Percentiles rank a stretch among this genome's conserved stretches.
phyloP scores from a whole-genome alignment of 2,888 invertebrate genomes.

The Thumatha senex region DNA sequence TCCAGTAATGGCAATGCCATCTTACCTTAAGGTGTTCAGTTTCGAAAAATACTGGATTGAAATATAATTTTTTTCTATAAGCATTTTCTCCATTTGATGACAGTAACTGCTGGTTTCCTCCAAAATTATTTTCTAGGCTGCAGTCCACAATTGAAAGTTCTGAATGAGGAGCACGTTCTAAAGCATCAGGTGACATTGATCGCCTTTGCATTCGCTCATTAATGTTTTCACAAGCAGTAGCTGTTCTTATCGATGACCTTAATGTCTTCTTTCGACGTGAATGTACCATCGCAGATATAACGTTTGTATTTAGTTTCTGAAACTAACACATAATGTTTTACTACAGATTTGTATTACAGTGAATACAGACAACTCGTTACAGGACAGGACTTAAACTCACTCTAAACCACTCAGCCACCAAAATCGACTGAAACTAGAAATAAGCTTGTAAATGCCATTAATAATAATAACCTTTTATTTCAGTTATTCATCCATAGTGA shows the following conservation, averaged over 20 bases:
- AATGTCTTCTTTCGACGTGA: constrained; percentile 66
- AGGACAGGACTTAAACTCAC: too few species aligned
- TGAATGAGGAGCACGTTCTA: constrained; percentile 76
- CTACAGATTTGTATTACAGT: background rate
- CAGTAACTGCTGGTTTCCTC: constrained; percentile 51
- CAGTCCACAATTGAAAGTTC: constrained; percentile 77
- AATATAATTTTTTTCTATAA: constrained; percentile 90
- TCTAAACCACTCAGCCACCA: too few species aligned
- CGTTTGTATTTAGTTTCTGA: constrained; percentile 66
- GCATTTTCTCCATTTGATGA: constrained; percentile 63
- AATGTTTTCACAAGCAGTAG: constrained; percentile 55
- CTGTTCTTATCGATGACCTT: constrained; percentile 55
- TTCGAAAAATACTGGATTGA: constrained; percentile 96
- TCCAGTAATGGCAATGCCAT: too few species aligned
- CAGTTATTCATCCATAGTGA: too few species aligned
- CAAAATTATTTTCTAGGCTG: constrained; percentile 54
- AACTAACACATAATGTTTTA: constrained; percentile 42
- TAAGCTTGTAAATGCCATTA: too few species aligned
- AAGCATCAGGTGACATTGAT: constrained; percentile 68
- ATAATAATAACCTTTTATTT: too few species aligned
- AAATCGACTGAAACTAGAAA: too few species aligned
- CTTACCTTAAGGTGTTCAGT: constrained; percentile 90
- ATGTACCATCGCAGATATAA: constrained; percentile 76
- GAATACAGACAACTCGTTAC: too few species aligned
- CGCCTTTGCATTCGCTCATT: constrained; percentile 65